A percentile compares a stretch with the other conserved stretches of the same genome.
Conservation (phyloP, 1,140 invertebrate species). For the Bombus confusus region DNA sequence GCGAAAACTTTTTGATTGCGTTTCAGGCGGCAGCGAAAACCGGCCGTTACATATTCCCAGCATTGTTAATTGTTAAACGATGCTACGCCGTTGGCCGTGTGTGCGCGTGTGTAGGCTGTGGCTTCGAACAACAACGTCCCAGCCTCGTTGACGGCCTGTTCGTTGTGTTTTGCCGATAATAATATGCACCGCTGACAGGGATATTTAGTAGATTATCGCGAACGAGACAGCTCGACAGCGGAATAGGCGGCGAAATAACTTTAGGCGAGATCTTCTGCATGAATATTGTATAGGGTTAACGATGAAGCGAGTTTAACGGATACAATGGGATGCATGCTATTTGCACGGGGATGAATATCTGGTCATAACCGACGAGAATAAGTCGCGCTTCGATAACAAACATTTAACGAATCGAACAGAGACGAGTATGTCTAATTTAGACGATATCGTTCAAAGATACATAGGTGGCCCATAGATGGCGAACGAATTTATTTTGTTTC, state of each 20-base stretch:
- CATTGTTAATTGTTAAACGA: background rate
- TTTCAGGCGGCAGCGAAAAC: conserved; percentile 21
- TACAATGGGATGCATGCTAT: background rate
- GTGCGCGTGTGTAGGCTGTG: background rate
- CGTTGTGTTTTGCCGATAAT: conserved; percentile 25
- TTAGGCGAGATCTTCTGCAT: conserved; percentile 13
- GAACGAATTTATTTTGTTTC: too few relatives aligned
- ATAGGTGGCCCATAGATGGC: too few relatives aligned
- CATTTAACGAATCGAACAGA: background rate
- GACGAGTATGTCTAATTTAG: background rate
- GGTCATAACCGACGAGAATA: background rate
- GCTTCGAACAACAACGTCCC: background rate
- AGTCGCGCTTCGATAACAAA: too few relatives aligned
- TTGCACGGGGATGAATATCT: background rate
- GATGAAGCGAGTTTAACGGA: conserved; percentile 14
- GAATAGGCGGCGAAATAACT: conserved; percentile 1
- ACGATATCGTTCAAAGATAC: background rate
- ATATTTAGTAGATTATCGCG: conserved; percentile 26
- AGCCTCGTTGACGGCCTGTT: background rate
- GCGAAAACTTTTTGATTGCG: conserved; percentile 70
- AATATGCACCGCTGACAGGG: conserved; percentile 7
- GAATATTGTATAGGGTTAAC: conserved; percentile 15
- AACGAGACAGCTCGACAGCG: conserved; percentile 8
- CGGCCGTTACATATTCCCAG: background rate
- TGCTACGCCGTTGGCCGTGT: background rate